Conservation (phyloP, 37 sponge, comb jelly and placozoan genomes). For the Chondrilla cf. caribensis region DNA sequence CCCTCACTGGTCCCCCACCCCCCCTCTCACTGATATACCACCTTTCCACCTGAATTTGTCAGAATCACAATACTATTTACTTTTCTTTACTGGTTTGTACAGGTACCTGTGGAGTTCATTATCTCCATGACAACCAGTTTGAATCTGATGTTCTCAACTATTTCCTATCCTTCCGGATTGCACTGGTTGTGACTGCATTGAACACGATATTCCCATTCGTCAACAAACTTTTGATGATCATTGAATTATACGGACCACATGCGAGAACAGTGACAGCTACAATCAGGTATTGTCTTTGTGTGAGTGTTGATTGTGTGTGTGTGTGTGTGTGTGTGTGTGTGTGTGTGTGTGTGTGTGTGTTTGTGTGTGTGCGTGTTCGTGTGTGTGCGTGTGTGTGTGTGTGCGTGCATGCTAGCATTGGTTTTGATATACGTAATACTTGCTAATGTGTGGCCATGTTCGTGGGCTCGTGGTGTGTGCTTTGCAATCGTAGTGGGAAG, state of each 20-base stretch:
- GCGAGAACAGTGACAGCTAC: not conserved
- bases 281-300: slow-evolving; percentile 1
- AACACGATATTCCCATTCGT: not conserved
- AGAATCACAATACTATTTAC: too few relatives aligned
- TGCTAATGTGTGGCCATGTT: too few relatives aligned
- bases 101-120: slow-evolving; percentile 9
- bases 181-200: slow-evolving; percentile 6
- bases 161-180: slow-evolving; percentile 4
- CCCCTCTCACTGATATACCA: not conserved
- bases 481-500: too few relatives aligned
- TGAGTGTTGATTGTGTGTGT: too few relatives aligned
- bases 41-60: not conserved
- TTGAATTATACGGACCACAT: not conserved
- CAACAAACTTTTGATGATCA: not conserved
- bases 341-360: too few relatives aligned
- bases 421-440: too few relatives aligned
- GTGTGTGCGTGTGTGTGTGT: too few relatives aligned
- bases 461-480: too few relatives aligned
- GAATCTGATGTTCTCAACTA: not conserved
- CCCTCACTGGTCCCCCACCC: not conserved
- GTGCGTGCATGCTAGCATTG: too few relatives aligned
- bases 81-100: too few relatives aligned
- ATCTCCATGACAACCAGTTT: not conserved
- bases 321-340: too few relatives aligned
- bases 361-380: too few relatives aligned